Conservation (phyloP, 2,113 vertebrate species). For the Gallinago undulata region DNA sequence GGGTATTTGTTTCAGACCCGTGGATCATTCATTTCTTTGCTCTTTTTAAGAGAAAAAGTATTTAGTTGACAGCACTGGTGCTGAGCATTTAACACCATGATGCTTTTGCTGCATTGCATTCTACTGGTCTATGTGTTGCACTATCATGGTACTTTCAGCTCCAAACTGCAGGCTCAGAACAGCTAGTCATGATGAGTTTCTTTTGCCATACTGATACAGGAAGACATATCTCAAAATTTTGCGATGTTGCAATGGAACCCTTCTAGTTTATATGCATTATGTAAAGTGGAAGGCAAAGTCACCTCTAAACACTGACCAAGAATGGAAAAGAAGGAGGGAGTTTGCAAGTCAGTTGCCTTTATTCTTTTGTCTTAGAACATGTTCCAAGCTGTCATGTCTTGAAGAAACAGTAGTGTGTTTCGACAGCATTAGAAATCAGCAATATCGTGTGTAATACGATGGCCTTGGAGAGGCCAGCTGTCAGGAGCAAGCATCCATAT, state of each 20-base stretch:
- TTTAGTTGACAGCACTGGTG: background rate
- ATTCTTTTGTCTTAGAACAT: background rate
- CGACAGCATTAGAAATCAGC: too few species aligned
- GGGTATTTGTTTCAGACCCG: background rate
- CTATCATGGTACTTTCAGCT: background rate
- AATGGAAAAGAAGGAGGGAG: background rate
- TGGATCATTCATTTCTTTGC: background rate
- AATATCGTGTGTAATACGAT: too few species aligned
- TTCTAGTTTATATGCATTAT: background rate
- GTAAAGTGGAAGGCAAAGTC: background rate
- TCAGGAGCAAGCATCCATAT: too few species aligned
- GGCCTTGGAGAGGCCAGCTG: too few species aligned
- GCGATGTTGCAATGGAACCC: background rate
- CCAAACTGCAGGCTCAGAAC: background rate
- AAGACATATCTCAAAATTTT: background rate
- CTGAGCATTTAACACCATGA: background rate
- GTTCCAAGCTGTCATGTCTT: background rate
- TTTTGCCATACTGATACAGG: background rate
- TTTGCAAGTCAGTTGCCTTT: background rate
- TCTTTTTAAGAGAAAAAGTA: fast-evolving
- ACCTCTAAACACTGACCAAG: background rate
- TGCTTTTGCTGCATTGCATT: background rate
- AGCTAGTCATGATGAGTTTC: background rate
- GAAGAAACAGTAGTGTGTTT: background rate
- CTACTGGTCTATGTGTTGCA: background rate